These are phyloP conservation scores for Reticulitermes lucifugus DNA, from an alignment of 2,888 invertebrate genomes.

Conservation along the genomic window DNA sequence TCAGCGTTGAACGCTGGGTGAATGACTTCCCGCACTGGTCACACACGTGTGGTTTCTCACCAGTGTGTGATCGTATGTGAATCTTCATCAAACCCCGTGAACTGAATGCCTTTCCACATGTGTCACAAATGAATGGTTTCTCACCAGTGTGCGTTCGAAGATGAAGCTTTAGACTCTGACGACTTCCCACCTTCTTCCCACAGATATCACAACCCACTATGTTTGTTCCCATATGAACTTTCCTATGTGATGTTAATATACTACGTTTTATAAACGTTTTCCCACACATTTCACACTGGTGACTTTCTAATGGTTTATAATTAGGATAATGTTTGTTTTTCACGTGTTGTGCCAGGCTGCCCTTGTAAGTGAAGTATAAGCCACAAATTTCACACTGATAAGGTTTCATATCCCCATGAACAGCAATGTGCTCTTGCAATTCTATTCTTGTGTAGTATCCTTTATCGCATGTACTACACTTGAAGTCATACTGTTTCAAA, in stretches of 20 bases:
- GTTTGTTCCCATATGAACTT: constrained; percentile 35
- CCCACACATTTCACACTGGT: constrained; percentile 53
- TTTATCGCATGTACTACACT: constrained; percentile 61
- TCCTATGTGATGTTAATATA: constrained; percentile 11
- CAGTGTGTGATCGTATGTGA: constrained; percentile 59
- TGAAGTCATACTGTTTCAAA: constrained; percentile 57
- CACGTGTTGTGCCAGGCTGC: constrained; percentile 47
- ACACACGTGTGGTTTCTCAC: constrained; percentile 57
- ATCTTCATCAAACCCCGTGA: constrained; percentile 57
- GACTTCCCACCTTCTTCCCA: constrained; percentile 26
- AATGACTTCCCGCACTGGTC: constrained; percentile 56
- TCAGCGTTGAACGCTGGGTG: constrained; percentile 70
- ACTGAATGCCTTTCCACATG: constrained; percentile 58
- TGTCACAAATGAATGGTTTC: constrained; percentile 50
- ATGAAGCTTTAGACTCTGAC: constrained; percentile 6
- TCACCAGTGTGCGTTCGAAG: constrained; percentile 43
- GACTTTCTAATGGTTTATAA: constrained; percentile 42
- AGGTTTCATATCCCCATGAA: constrained; percentile 57
- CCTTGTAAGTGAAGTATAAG: constrained; percentile 45
- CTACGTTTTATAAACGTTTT: constrained; percentile 12
- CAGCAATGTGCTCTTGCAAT: constrained; percentile 63
- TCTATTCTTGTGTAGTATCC: constrained; percentile 65
- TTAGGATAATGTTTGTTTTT: constrained; percentile 55
- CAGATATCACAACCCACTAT: constrained; percentile 35
- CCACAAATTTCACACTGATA: constrained; percentile 49